These are phyloP conservation scores for Daboia siamensis DNA, from an alignment of 2,113 vertebrate genomes.

Conservation along the genomic window DNA sequence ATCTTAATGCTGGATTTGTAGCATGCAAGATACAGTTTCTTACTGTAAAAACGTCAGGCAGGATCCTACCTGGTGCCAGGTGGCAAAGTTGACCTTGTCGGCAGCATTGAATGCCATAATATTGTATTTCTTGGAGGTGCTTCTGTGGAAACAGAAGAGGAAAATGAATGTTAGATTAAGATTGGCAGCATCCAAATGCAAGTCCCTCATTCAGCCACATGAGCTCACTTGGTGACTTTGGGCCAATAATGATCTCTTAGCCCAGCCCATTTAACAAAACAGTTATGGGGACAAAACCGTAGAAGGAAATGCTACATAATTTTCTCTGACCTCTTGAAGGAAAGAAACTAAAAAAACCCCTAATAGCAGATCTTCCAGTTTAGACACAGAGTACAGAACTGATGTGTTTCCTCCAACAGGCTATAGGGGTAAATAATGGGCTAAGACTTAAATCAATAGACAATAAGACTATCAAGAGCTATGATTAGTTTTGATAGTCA, in stretches of 20 bases:
- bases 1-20: background rate
- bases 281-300: background rate
- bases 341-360: background rate
- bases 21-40: no score
- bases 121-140: slow-evolving; percentile 85
- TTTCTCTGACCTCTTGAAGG: background rate
- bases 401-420: background rate
- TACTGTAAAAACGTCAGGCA: background rate
- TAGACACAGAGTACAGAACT: background rate
- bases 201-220: background rate
- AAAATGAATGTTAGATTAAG: background rate
- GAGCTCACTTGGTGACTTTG: background rate
- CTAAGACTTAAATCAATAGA: background rate
- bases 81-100: slow-evolving; percentile 84
- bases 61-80: slow-evolving; percentile 83
- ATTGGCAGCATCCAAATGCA: background rate
- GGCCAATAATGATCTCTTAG: background rate
- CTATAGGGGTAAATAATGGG: background rate
- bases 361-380: background rate
- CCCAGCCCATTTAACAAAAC: background rate
- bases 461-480: background rate
- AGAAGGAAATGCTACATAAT: background rate
- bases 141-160: slow-evolving; percentile 62
- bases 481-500: background rate
- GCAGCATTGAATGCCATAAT: slow-evolving; percentile 91